Evolutionary conservation across 2,797 vertebrate species (phyloP).

Genomic region (Dipus sagitta): DNA sequence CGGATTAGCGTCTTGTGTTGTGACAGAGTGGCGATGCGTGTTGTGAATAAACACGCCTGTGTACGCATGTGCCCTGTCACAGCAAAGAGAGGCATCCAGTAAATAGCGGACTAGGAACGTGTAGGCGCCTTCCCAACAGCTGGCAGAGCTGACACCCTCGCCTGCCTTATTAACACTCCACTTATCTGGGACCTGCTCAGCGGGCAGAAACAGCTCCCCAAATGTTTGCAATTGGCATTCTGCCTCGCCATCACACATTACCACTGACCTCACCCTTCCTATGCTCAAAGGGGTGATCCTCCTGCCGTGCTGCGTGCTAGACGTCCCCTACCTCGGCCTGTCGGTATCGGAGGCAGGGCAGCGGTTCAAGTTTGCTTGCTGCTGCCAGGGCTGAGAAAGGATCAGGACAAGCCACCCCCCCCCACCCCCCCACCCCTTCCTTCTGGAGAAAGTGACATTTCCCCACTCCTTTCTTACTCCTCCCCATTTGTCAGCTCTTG

Average conservation of each 20-base stretch:
- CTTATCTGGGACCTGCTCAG: conserved; percentile 89
- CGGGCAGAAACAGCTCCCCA: conserved; percentile 89
- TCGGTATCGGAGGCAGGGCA: conserved; percentile 69
- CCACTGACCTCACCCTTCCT: conserved; percentile 84
- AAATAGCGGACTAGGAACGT: conserved; percentile 73
- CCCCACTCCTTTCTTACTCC: conserved; percentile 66
- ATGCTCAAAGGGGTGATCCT: conserved; percentile 60
- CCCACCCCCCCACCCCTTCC: not conserved
- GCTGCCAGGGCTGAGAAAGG: conserved; percentile 79
- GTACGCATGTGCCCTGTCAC: conserved; percentile 65
- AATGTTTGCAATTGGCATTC: conserved; percentile 88
- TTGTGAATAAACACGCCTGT: conserved; percentile 58
- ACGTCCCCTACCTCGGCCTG: conserved; percentile 77
- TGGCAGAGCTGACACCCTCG: conserved; percentile 85
- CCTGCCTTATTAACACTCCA: conserved; percentile 88
- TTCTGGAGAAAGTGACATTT: conserved; percentile 58
- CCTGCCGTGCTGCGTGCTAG: conserved; percentile 43
- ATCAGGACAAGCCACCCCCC: not conserved
- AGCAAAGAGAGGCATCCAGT: conserved; percentile 67
- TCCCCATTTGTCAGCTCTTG: conserved; percentile 32
- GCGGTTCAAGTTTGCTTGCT: conserved; percentile 37
- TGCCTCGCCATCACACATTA: conserved; percentile 84
- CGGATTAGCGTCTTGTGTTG: not conserved
- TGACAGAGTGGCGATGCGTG: conserved; percentile 55
- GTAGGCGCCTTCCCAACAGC: conserved; percentile 82